A percentile compares a stretch with the other conserved stretches of the same genome.
phyloP scores from a whole-genome alignment of 2,797 vertebrate genomes.

The Gymnopithys bicolor region DNA sequence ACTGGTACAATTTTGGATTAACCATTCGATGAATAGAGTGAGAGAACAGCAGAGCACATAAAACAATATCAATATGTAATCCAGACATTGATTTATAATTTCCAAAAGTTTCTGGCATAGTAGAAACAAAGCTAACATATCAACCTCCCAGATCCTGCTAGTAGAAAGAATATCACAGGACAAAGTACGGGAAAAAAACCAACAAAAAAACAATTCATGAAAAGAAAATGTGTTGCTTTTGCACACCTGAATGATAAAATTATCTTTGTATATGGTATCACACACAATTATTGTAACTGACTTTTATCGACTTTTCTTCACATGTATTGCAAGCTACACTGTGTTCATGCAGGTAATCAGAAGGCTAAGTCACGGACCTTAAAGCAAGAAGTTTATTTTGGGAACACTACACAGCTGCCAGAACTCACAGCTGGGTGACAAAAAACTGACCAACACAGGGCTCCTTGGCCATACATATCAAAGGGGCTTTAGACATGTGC shows the following conservation, averaged over 20 bases:
- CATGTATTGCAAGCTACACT: too few relatives aligned
- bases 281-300: neutral
- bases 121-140: neutral
- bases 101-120: neutral
- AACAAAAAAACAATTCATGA: neutral
- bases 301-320: neutral
- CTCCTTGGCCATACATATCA: too few relatives aligned
- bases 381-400: too few relatives aligned
- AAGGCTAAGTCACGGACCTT: too few relatives aligned
- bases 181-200: neutral
- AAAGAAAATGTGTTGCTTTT: neutral
- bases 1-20: neutral
- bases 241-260: neutral
- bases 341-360: too few relatives aligned
- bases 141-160: neutral
- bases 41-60: neutral
- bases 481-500: too few relatives aligned
- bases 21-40: neutral
- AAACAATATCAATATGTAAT: neutral
- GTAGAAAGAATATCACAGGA: neutral
- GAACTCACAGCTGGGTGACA: too few relatives aligned
- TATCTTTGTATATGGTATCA: neutral
- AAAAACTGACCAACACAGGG: too few relatives aligned
- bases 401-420: too few relatives aligned
- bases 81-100: neutral